phyloP scores from a whole-genome alignment of 2,888 invertebrate species.

The Tanytarsus gracilentus region DNA sequence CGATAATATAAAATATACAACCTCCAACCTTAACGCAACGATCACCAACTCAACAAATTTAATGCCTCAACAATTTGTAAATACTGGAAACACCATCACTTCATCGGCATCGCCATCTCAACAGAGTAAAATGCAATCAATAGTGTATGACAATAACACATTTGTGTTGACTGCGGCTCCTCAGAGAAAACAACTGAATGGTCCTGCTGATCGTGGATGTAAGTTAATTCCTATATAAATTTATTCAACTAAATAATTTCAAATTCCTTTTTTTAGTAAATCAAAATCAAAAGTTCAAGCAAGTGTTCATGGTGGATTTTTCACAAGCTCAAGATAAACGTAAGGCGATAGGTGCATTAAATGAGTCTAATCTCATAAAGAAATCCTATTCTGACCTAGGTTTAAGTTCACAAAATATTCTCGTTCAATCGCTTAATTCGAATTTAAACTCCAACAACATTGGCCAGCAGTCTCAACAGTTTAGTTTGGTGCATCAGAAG shows the following conservation, averaged over 20 bases:
- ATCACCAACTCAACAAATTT: background rate
- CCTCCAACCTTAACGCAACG: background rate
- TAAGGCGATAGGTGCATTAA: background rate
- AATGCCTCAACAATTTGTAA: slow-evolving; percentile 20
- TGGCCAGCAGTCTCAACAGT: slow-evolving; percentile 11
- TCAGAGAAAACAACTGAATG: slow-evolving; percentile 18
- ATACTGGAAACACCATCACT: slow-evolving; percentile 16
- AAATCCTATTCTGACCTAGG: slow-evolving; percentile 7
- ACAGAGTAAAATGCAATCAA: slow-evolving; percentile 13
- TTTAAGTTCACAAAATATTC: slow-evolving; percentile 16
- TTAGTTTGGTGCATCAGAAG: slow-evolving; percentile 17
- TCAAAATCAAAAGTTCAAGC: slow-evolving; percentile 22
- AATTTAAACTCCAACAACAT: slow-evolving; percentile 9
- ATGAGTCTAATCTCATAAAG: slow-evolving; percentile 3
- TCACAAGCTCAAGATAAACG: slow-evolving; percentile 15
- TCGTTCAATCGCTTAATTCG: slow-evolving; percentile 17
- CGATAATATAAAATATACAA: background rate
- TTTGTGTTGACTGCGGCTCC: slow-evolving; percentile 7
- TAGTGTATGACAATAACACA: slow-evolving; percentile 18
- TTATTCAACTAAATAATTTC: background rate
- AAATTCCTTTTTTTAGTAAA: slow-evolving; percentile 13
- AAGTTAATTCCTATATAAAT: background rate
- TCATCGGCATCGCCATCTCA: background rate
- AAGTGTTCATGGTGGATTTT: slow-evolving; percentile 21
- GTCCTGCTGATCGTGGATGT: slow-evolving; percentile 16